Evolutionary conservation across 2,113 vertebrate genomes (phyloP).

Genomic region (Euleptes europaea): DNA sequence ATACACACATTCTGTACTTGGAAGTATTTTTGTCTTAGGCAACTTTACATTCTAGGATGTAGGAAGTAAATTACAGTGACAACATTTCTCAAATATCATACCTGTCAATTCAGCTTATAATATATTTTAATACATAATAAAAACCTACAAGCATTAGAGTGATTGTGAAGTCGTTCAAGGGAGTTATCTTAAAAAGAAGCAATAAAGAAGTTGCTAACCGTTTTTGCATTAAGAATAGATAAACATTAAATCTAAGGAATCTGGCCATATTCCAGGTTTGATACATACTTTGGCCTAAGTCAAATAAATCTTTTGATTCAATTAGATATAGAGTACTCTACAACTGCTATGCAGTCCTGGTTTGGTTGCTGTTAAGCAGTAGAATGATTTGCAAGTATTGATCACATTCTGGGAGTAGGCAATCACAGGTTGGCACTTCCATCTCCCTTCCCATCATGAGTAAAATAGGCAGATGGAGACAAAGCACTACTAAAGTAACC

Average conservation of each 20-base stretch:
- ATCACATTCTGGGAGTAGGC: not conserved
- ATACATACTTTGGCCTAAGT: slow-evolving; percentile 35
- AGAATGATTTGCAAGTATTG: not conserved
- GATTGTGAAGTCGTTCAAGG: not conserved
- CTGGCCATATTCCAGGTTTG: not conserved
- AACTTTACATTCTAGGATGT: not conserved
- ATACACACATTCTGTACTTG: not conserved
- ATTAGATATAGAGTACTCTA: slow-evolving; percentile 2
- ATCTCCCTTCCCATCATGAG: not conserved
- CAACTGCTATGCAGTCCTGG: not conserved
- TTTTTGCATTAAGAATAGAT: not conserved
- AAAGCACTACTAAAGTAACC: not conserved
- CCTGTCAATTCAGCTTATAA: not conserved
- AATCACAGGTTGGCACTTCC: not conserved
- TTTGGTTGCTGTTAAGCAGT: slow-evolving; percentile 5
- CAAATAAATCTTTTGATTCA: slow-evolving; percentile 62
- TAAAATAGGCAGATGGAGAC: not conserved
- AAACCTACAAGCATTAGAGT: not conserved
- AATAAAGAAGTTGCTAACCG: not conserved
- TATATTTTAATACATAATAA: not conserved
- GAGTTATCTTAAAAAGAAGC: not conserved
- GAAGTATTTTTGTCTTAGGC: not conserved
- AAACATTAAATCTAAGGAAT: not conserved
- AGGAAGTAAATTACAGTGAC: not conserved
- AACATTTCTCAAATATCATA: not conserved